Evolutionary conservation across 1,140 invertebrate species (phyloP).

Genomic region (Bombus picipes): DNA sequence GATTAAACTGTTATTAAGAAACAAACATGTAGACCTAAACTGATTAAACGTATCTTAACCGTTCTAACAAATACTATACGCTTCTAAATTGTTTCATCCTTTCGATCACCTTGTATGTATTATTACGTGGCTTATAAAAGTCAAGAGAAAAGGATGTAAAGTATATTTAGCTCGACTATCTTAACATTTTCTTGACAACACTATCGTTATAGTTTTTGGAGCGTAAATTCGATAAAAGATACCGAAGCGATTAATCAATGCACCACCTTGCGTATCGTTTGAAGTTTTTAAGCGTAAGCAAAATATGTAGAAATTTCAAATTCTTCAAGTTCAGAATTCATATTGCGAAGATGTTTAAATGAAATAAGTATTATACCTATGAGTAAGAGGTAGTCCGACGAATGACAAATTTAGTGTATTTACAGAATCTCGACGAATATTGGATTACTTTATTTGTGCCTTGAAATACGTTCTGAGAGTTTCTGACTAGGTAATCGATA

Average conservation of each 20-base stretch:
- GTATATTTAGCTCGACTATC: neutral
- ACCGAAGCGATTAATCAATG: neutral
- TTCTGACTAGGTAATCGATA: slow-evolving; percentile 15
- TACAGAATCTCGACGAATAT: neutral
- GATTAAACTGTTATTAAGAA: neutral
- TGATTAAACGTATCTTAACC: too few relatives aligned
- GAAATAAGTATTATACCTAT: neutral
- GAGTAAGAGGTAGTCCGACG: neutral
- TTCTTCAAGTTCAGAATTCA: neutral
- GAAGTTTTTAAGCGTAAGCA: neutral
- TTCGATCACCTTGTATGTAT: neutral
- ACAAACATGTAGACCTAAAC: neutral
- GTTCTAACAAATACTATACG: neutral
- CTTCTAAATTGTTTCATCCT: neutral
- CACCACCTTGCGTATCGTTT: neutral
- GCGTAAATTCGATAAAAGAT: neutral
- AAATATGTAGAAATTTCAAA: neutral
- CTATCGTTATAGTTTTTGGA: neutral
- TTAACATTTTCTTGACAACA: neutral
- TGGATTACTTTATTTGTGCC: neutral
- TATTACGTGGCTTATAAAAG: neutral
- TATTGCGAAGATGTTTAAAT: neutral
- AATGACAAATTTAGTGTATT: neutral
- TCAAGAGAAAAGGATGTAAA: neutral
- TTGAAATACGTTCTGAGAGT: neutral